Evolutionary conservation across 2,797 vertebrate species (phyloP).

Genomic region (Typhlichthys subterraneus): DNA sequence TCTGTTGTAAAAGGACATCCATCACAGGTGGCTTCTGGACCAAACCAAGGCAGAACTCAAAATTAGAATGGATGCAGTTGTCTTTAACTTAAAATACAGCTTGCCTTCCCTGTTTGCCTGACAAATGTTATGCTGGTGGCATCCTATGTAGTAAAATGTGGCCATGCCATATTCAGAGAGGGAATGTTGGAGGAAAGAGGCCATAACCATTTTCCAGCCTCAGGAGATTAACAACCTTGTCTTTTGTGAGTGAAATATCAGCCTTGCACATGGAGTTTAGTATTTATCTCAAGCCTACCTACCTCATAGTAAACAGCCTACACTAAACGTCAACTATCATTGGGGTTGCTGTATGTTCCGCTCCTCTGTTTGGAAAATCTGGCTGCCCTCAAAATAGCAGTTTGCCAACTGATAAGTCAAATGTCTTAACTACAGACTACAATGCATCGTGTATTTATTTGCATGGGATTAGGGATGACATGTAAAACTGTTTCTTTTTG

Average conservation of each 20-base stretch:
- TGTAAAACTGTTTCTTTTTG: no score
- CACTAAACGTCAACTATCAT: slow-evolving; percentile 37
- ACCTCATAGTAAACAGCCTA: slow-evolving; percentile 18
- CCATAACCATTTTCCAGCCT: slow-evolving; percentile 36
- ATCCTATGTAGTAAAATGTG: slow-evolving; percentile 17
- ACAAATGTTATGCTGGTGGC: neutral
- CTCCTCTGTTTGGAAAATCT: slow-evolving; percentile 38
- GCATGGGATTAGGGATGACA: no score
- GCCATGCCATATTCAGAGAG: slow-evolving; percentile 34
- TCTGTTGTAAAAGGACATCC: slow-evolving; percentile 13
- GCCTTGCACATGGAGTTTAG: slow-evolving; percentile 12
- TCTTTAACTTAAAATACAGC: slow-evolving; percentile 8
- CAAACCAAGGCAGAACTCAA: slow-evolving; percentile 8
- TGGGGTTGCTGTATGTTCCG: slow-evolving; percentile 34
- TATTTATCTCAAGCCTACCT: slow-evolving; percentile 21
- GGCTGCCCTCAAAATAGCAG: slow-evolving; percentile 43
- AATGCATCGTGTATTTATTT: neutral
- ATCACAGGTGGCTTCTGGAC: slow-evolving; percentile 6
- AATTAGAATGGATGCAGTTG: slow-evolving; percentile 16
- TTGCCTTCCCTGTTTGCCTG: slow-evolving; percentile 4
- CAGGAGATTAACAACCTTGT: slow-evolving; percentile 26
- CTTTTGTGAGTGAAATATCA: slow-evolving; percentile 28
- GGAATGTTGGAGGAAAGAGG: slow-evolving; percentile 7
- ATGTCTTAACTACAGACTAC: slow-evolving; percentile 27
- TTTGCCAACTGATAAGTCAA: slow-evolving; percentile 43